Evolutionary conservation across 2,888 invertebrate species (phyloP), one percentile per base, ranked within the genome.

Genomic region (Drosophila meridionalis): DNA sequence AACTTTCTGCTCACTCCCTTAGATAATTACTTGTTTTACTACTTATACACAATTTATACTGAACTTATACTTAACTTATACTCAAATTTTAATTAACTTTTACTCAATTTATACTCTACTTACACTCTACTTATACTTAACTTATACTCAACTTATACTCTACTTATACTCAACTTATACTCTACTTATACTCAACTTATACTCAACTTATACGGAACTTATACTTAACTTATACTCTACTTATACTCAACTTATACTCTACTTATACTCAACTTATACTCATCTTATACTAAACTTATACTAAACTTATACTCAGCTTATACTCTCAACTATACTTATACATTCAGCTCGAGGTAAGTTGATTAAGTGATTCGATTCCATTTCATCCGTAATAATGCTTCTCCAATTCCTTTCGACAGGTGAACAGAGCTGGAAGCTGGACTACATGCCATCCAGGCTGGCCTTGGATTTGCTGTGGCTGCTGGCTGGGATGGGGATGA

Each of bases 401-500:
- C 32, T 42, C 12, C 20, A 12, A 9, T 38, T 36, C 26, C 12
- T 7, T 32, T 20, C 28, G 14, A 12, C 7, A 26, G 20, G 7
- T 5, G 12, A 7, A 12, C n/a, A 12, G 45, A 32, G 43, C 12
- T 57, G 43, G 28, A 2, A 38, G 36, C 26, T 38, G 45, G 34
- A 43, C 20, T 1, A 36, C 7, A 26, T n/a, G 14, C 3, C 7
- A 76, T 43, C 57, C 9, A 34, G 57, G 72, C 36, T 67, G 73
- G 63, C 73, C 26, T 45, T 72, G 73, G 43, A 48, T 45, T 69
- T 64, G 52, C 34, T 47, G 56, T 52, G 43, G 34, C 11, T 38
- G 26, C 36, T 12, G 43, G 4, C 9, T n/a, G 32, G 26, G 5
- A 14, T 30, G 14, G 40, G 38, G 34, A 9, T 32, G 42, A 8